Percentiles rank a stretch among this genome's conserved stretches.
Evolutionary conservation across 1,140 invertebrate species (phyloP).

Genomic region (Periplaneta americana): DNA sequence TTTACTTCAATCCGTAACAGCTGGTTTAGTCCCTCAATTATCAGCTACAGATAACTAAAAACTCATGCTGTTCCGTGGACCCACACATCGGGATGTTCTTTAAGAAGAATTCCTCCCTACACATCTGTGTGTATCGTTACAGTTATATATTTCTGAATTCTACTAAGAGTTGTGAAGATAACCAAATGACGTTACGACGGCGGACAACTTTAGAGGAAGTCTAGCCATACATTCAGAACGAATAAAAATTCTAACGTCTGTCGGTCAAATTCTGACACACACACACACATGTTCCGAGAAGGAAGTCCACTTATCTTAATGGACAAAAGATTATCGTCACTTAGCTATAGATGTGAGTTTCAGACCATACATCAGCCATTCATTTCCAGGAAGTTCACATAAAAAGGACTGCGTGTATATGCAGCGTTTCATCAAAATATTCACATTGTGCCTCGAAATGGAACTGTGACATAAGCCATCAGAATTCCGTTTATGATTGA

Average conservation of each 20-base stretch:
- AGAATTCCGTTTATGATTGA: background rate
- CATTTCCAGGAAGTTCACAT: background rate
- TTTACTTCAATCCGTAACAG: background rate
- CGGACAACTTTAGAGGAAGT: background rate
- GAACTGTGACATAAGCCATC: background rate
- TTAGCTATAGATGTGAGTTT: background rate
- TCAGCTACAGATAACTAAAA: background rate
- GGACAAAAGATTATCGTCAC: background rate
- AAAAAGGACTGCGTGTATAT: background rate
- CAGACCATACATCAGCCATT: background rate
- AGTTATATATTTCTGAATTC: background rate
- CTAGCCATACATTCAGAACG: background rate
- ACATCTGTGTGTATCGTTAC: background rate
- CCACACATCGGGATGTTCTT: background rate
- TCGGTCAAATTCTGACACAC: background rate
- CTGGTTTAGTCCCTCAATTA: background rate
- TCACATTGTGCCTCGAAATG: background rate
- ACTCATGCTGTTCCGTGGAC: background rate
- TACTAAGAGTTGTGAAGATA: background rate
- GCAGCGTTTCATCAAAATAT: background rate
- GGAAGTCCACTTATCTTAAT: conserved; percentile 4
- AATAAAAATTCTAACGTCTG: background rate
- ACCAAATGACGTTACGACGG: background rate
- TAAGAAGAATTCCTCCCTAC: background rate
- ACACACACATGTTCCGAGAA: background rate